A percentile compares a stretch with the other conserved stretches of the same genome.
phyloP scores from a whole-genome alignment of 1,140 invertebrate species.

The Plutomurus gul region DNA sequence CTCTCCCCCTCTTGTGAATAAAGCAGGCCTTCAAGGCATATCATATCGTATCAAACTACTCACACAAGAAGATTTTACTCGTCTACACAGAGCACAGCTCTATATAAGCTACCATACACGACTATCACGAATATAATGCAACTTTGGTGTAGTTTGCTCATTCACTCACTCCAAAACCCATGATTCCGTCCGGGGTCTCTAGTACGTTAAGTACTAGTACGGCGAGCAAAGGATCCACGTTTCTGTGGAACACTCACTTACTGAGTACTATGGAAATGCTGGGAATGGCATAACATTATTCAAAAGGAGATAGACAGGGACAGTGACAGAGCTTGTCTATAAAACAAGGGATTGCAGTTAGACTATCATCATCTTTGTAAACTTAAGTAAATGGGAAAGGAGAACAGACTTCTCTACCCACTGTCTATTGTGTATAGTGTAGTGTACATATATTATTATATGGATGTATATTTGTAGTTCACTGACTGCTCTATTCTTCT shows the following conservation, averaged over 20 bases:
- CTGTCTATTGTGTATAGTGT: neutral
- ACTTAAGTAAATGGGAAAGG: neutral
- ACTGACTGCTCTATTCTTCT: neutral
- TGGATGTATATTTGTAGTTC: neutral
- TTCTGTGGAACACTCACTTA: too few species aligned
- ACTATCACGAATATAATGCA: too few species aligned
- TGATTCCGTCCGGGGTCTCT: too few species aligned
- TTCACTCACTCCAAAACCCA: neutral
- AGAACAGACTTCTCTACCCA: too few species aligned
- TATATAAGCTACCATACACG: too few species aligned
- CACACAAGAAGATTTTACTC: slow-evolving; percentile 29
- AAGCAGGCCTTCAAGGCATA: slow-evolving; percentile 49
- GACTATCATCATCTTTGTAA: neutral
- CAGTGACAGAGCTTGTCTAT: neutral
- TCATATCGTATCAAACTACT: slow-evolving; percentile 48
- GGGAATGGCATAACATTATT: neutral
- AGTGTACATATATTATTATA: neutral
- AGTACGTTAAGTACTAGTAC: too few species aligned
- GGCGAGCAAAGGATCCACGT: too few species aligned
- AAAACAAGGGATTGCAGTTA: neutral
- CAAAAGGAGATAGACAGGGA: neutral
- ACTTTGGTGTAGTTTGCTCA: neutral
- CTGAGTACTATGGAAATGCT: neutral
- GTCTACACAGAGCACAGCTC: too few species aligned
- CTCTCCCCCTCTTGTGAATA: slow-evolving; percentile 51